Percentiles rank a stretch among this genome's conserved stretches.
phyloP scores from a whole-genome alignment of 2,797 vertebrate species.

The Sebastolobus alascanus region DNA sequence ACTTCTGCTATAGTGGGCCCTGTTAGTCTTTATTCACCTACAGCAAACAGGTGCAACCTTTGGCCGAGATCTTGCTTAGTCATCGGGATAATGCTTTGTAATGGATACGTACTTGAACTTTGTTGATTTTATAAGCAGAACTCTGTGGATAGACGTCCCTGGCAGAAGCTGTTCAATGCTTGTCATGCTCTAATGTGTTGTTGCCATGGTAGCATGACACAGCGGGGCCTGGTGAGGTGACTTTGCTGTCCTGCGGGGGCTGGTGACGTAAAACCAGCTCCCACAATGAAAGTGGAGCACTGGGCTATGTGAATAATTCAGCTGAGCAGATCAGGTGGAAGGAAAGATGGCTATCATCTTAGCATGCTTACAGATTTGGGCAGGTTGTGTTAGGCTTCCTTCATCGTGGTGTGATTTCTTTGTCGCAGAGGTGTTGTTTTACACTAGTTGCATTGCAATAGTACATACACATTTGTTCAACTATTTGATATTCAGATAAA shows the following conservation, averaged over 20 bases:
- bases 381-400: slow-evolving; percentile 13
- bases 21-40: background rate
- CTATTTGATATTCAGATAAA: background rate
- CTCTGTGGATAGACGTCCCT: slow-evolving; percentile 25
- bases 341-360: slow-evolving; percentile 42
- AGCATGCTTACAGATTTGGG: slow-evolving; percentile 31
- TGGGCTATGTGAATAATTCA: slow-evolving; percentile 79
- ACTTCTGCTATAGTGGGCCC: background rate
- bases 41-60: background rate
- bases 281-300: slow-evolving; percentile 71
- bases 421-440: slow-evolving; percentile 29
- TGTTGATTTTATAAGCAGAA: background rate
- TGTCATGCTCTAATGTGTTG: slow-evolving; percentile 56
- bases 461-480: background rate
- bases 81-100: background rate
- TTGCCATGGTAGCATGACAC: slow-evolving; percentile 76
- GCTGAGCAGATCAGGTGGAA: slow-evolving; percentile 67
- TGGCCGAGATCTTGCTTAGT: background rate
- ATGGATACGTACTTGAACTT: slow-evolving; percentile 7
- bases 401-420: slow-evolving; percentile 36
- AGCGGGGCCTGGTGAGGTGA: slow-evolving; percentile 65
- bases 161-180: slow-evolving; percentile 27
- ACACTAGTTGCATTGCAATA: background rate
- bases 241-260: slow-evolving; percentile 50
- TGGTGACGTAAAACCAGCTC: slow-evolving; percentile 67